These are phyloP conservation scores for Trissolcus brochymenae DNA, from an alignment of 2,888 invertebrate species.

Conservation along the genomic window DNA sequence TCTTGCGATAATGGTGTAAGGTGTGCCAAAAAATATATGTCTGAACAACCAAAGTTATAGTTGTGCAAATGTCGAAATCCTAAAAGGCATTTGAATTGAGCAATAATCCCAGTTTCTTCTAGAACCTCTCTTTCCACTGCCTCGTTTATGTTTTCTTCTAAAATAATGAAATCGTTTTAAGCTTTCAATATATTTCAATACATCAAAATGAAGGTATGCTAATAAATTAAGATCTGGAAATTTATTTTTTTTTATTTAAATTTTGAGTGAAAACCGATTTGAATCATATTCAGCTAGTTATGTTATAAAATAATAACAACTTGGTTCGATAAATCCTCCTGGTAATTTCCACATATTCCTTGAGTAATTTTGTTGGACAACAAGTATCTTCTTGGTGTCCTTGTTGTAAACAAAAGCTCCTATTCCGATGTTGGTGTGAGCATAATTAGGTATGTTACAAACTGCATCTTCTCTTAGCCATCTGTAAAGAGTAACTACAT, in stretches of 20 bases:
- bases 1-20: conserved; percentile 82
- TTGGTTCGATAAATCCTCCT: conserved; percentile 92
- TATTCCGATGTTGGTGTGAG: conserved; percentile 89
- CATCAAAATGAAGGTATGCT: conserved; percentile 83
- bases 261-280: no score
- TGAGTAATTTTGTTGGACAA: conserved; percentile 83
- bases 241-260: no score
- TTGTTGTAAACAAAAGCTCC: conserved; percentile 91
- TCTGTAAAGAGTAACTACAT: conserved; percentile 87
- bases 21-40: conserved; percentile 88
- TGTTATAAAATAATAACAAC: conserved; percentile 76
- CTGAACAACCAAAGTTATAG: conserved; percentile 88
- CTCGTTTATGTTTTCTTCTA: conserved; percentile 88
- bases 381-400: conserved; percentile 83
- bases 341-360: conserved; percentile 87
- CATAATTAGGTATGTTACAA: conserved; percentile 85
- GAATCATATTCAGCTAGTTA: no score
- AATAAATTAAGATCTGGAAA: no score
- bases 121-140: conserved; percentile 90
- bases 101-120: conserved; percentile 92
- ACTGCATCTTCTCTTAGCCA: conserved; percentile 84
- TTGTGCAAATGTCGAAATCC: conserved; percentile 87
- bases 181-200: neutral
- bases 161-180: conserved; percentile 50
- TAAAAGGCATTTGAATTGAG: conserved; percentile 86